Evolutionary conservation across 2,888 invertebrate genomes (phyloP).

Genomic region (Drosophila kuntzei): DNA sequence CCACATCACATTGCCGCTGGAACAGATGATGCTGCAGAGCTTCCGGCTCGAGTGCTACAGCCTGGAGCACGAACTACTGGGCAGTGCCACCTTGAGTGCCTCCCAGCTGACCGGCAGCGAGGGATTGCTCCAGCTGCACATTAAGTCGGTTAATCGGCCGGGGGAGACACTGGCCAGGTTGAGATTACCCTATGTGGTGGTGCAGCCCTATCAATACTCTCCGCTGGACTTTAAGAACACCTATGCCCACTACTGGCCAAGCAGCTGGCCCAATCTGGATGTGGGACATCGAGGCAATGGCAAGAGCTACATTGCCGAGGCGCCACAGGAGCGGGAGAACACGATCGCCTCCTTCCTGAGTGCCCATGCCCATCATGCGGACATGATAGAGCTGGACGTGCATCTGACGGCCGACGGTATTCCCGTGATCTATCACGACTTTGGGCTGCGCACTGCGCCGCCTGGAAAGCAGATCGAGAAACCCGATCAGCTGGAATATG

Average conservation of each 20-base stretch:
- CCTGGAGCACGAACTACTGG: slow-evolving; percentile 88
- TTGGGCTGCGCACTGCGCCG: slow-evolving; percentile 92
- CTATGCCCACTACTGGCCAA: slow-evolving; percentile 94
- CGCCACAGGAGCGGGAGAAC: slow-evolving; percentile 93
- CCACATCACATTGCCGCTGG: slow-evolving; percentile 78
- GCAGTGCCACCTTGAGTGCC: slow-evolving; percentile 94
- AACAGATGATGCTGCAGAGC: slow-evolving; percentile 53
- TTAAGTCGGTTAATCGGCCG: slow-evolving; percentile 88
- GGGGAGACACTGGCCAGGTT: slow-evolving; percentile 93
- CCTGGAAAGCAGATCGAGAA: slow-evolving; percentile 87
- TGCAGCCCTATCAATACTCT: slow-evolving; percentile 83
- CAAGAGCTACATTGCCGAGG: slow-evolving; percentile 90
- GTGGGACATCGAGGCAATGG: slow-evolving; percentile 98
- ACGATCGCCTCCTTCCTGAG: slow-evolving; percentile 97
- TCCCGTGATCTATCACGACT: slow-evolving; percentile 99
- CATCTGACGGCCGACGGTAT: slow-evolving; percentile 97
- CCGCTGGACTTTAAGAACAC: slow-evolving; percentile 92
- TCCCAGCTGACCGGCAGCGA: slow-evolving; percentile 91
- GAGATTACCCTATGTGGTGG: slow-evolving; percentile 87
- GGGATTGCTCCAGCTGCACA: slow-evolving; percentile 90
- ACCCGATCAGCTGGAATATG: slow-evolving; percentile 93
- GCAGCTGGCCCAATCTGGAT: slow-evolving; percentile 93
- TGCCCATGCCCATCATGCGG: slow-evolving; percentile 96
- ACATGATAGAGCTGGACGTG: slow-evolving; percentile 99
- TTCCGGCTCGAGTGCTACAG: slow-evolving; percentile 74